A percentile compares a stretch with the other conserved stretches of the same genome.
These are phyloP conservation scores for Myotis lucifugus DNA, from an alignment of 2,113 vertebrate species.

Conservation along the genomic window DNA sequence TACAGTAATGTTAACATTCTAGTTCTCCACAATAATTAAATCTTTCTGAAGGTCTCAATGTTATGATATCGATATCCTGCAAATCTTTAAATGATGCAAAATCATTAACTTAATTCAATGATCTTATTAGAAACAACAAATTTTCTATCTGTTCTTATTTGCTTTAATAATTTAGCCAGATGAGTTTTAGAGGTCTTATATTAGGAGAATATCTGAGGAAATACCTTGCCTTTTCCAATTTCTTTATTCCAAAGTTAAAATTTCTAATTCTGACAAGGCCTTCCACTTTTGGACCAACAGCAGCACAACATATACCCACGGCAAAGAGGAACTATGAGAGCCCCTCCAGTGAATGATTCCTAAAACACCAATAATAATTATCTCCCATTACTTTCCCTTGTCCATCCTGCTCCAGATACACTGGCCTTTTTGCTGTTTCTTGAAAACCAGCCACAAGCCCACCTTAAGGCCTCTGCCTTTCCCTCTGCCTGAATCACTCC, in stretches of 20 bases:
- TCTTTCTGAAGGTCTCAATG: conserved; percentile 39
- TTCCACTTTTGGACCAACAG: conserved; percentile 28
- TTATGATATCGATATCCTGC: conserved; percentile 36
- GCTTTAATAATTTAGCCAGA: conserved; percentile 38
- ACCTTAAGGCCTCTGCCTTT: neutral
- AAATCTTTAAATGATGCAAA: conserved; percentile 47
- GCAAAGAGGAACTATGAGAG: neutral
- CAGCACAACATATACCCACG: neutral
- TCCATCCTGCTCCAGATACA: neutral
- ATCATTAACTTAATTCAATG: conserved; percentile 58
- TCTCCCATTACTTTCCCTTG: neutral
- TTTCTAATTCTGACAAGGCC: conserved; percentile 38
- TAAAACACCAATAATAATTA: conserved; percentile 16
- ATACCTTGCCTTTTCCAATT: conserved; percentile 48
- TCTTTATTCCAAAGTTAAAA: conserved; percentile 33
- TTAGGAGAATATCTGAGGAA: neutral
- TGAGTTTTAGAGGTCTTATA: conserved; percentile 48
- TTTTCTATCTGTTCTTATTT: conserved; percentile 53
- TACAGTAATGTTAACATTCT: conserved; percentile 25
- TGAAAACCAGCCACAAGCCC: conserved; percentile 9
- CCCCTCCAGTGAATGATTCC: neutral
- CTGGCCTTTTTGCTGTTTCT: neutral
- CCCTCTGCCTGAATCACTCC: neutral
- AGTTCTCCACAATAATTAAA: conserved; percentile 46
- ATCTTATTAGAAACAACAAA: conserved; percentile 51